Evolutionary conservation across 2,797 vertebrate species (phyloP), one percentile per base, ranked within the genome.

Genomic region (Neoniphon sammara): DNA sequence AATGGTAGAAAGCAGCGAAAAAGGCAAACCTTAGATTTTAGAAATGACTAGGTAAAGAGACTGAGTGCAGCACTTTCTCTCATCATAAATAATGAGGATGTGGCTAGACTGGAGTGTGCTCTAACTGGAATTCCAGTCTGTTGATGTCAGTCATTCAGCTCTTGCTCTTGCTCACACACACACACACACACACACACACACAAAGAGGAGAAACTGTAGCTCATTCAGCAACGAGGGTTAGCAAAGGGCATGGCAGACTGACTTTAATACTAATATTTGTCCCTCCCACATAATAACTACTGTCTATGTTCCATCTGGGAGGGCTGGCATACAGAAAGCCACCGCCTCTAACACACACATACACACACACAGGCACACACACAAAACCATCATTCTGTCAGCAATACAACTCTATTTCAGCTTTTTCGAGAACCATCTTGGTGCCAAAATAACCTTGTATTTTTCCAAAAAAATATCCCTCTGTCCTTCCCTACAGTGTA

Each of bases 21-120:
- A 1, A 23, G 7, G 31, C 21, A 55, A 70, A 36, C 18, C 31
- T 9, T 23, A 36, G 66, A 73, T 61, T 69, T 25, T n/a, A 56
- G 52, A 66, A 78, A 77, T 80, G 47, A 31, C 60, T 36, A 79
- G 49, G 52, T 64, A 30, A 72, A 61, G 76, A 76, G 72, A 63
- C 68, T 8, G 68, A 85, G 34, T 81, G 83, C 73, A 60, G 84
- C 66, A 59, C 66, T 85, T 86, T 87, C 82, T 71, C 84, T 87
- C 80, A 34, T 88, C 83, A 82, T 83, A 88, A 89, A 89, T 81
- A 88, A 86, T 54, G 82, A 78, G 86, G 87, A 83, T 89, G 91
- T 88, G 91, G 91, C 88, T 42, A 72, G 83, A 77, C 70, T 64
- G 66, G 71, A 84, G 81, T 46, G 80, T 36, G 75, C 73, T 76